Conservation (phyloP, 2,888 invertebrate genomes). For the Rhaphigaster nebulosa region DNA sequence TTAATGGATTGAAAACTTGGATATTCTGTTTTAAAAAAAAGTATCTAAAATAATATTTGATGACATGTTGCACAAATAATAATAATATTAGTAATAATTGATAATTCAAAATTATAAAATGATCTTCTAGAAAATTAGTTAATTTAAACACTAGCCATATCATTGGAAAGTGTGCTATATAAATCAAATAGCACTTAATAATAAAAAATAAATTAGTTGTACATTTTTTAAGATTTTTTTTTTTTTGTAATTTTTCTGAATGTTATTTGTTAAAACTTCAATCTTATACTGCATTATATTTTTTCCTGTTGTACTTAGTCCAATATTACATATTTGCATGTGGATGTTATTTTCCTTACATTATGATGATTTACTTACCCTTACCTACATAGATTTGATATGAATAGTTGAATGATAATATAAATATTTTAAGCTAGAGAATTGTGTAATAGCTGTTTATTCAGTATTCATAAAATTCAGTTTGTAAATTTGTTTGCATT, state of each 20-base stretch:
- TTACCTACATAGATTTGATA: background rate
- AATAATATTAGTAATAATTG: background rate
- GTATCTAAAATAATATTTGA: background rate
- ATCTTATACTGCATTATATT: background rate
- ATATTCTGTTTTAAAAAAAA: too few relatives aligned
- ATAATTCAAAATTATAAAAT: background rate
- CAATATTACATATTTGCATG: constrained; percentile 16
- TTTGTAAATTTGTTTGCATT: background rate
- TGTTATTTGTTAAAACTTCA: background rate
- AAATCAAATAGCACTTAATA: background rate
- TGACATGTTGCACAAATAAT: background rate
- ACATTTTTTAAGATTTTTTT: background rate
- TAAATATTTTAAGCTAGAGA: background rate
- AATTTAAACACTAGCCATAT: background rate
- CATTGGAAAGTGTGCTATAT: background rate
- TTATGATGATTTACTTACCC: background rate
- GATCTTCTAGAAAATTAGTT: background rate
- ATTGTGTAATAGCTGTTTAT: background rate
- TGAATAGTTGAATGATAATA: background rate
- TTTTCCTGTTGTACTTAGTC: background rate
- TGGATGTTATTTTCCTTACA: constrained; percentile 4
- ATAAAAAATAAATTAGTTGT: background rate
- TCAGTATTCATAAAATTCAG: background rate
- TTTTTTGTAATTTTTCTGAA: background rate
- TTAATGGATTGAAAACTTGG: too few relatives aligned